Evolutionary conservation across 2,888 invertebrate genomes (phyloP), one percentile per base, ranked within the genome.

Genomic region (Pemphredon lugubris): DNA sequence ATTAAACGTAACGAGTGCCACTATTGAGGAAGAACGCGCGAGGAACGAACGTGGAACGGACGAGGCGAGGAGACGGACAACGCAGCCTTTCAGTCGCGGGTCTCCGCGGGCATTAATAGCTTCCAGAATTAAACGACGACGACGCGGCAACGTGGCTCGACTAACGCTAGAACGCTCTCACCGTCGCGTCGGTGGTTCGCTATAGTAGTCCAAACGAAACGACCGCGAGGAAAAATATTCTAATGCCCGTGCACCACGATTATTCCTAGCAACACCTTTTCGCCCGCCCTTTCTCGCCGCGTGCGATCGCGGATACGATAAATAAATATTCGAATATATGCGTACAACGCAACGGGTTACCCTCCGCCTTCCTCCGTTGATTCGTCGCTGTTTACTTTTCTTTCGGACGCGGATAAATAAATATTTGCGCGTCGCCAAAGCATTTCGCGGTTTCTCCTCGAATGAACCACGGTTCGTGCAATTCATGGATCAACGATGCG

Each of bases 31-130:
- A 77, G 80, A 77, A 80, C 73, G 76, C 34, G 63, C 39, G 65
- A 61, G 71, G 60, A 63, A 48, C 45, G 44, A 61, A 59, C 51
- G 57, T 53, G 32, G 74, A 76, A 79, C 81, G 83, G 76, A 79
- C 67, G 66, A 63, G 73, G 61, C 60, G 67, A 58, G 72, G 71
- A 78, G 73, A 79, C 75, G 82, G 77, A 83, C 82, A 83, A 83
- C 78, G 81, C 77, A 75, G 79, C 75, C 83, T 85, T 86, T 84
- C 82, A 84, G 75, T 69, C 76, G 58, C 75, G n/a, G n/a, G 69
- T 73, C 78, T 70, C 77, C 60, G 77, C 75, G 82, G n/a, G 83
- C 85, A 72, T 82, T 85, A 85, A 87, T 84, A 83, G 81, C 75
- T 74, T 73, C 81, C 77, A 75, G 73, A 83, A 83, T 79, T 83